Evolutionary conservation across 92 coral and sea anemone genomes (phyloP), one percentile per base, ranked within the genome.

Genomic region (Siderastrea siderea): DNA sequence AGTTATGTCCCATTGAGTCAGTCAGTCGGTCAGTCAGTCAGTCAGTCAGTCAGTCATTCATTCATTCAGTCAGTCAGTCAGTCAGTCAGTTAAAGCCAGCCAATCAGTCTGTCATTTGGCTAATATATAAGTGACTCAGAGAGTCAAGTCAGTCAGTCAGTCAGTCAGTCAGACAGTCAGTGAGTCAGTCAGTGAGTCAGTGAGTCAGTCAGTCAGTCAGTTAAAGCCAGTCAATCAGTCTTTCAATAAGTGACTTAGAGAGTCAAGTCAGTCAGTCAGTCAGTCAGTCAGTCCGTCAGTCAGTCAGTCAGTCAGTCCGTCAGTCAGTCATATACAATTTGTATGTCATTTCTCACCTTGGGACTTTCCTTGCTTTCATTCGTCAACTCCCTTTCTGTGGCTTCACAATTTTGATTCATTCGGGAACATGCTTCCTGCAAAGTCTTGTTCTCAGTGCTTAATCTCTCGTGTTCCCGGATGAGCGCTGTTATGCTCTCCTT

Each of bases 401-500:
- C 45, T 60, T 66, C 64, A 48, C 50, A 66, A 45, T 90, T 84
- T 19, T 76, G 19, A 19, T 80, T 86, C 73, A 92, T 14, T 12
- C 52, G 78, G 51, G 63, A 26, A 79, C 82, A 65, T 9, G 88
- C 88, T 17, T 83, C 57, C 66, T 81, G 79, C 46, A 94, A 71
- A 1, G 58, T 16, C 17, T 19, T 58, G 60, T 92, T 92, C 58
- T 87, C 92, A 45, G 11, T 45, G 19, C 7, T 65, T 68, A 94
- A 12, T 49, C 57, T 84, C 47, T 84, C 92, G 15, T 87, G 74
- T 45, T 93, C 94, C 78, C 84, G 61, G 53, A 94, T 78, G 77
- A 92, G 71, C 5, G 81, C 75, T 55, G 66, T 77, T 43, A 94
- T 74, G 38, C 79, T 77, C 61, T 93, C 92, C 83, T 92, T 92